A percentile compares a stretch with the other conserved stretches of the same genome.
Conservation (phyloP, 2,797 vertebrate genomes). For the Galagoides demidoff region DNA sequence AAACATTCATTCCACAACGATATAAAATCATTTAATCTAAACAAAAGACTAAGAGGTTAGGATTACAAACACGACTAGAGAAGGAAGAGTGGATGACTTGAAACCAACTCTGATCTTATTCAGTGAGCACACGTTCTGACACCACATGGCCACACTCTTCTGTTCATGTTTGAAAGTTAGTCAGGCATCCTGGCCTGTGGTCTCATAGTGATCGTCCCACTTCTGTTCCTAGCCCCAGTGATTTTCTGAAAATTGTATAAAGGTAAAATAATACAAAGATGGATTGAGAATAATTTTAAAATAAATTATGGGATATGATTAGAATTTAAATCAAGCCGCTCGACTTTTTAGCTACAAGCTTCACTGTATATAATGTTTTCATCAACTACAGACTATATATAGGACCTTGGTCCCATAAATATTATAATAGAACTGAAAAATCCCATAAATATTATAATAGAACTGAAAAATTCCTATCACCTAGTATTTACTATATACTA, state of each 20-base stretch:
- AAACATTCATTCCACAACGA: not conserved
- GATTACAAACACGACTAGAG: not conserved
- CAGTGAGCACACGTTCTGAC: not conserved
- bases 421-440: not conserved
- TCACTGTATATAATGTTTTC: not conserved
- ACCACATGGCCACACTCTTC: fast-evolving
- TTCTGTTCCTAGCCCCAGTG: not conserved
- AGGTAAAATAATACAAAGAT: not conserved
- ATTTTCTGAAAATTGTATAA: not conserved
- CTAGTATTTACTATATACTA: not conserved
- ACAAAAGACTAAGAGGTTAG: not conserved
- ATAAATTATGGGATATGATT: not conserved
- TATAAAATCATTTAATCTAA: not conserved
- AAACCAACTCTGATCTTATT: not conserved
- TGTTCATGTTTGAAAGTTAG: not conserved
- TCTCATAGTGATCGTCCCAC: not conserved
- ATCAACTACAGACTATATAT: not conserved
- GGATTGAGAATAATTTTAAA: not conserved
- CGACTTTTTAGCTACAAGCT: not conserved
- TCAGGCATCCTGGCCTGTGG: not conserved
- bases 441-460: not conserved
- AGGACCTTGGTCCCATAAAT: not conserved
- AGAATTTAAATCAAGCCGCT: not conserved
- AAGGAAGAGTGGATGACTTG: not conserved
- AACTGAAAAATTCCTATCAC: not conserved